Conservation (phyloP, 2,888 invertebrate genomes). For the Seira musarum region DNA sequence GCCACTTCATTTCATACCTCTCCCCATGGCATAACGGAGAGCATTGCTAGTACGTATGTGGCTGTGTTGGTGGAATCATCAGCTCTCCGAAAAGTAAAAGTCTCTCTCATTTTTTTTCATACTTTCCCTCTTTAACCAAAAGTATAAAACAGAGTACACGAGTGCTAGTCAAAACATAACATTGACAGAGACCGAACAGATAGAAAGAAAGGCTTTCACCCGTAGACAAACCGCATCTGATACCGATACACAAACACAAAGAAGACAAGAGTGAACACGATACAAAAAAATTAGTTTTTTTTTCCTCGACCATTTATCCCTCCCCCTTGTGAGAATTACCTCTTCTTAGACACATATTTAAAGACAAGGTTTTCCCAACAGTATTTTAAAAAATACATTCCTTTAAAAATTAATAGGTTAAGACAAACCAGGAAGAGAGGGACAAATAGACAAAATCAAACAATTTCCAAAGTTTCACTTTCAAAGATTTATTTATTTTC, state of each 20-base stretch:
- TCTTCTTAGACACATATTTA: not conserved
- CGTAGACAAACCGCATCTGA: not conserved
- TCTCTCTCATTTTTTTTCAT: constrained; percentile 33
- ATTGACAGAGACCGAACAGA: constrained; percentile 32
- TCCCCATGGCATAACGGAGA: constrained; percentile 38
- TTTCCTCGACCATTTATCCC: not conserved
- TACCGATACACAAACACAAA: not conserved
- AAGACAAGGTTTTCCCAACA: no score
- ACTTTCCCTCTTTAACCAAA: not conserved
- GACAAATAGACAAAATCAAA: no score
- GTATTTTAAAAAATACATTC: no score
- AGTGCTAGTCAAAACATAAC: constrained; percentile 48
- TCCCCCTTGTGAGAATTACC: not conserved
- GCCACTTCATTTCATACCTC: constrained; percentile 37
- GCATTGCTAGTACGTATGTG: constrained; percentile 67
- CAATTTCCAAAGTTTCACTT: no score
- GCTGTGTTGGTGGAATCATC: constrained; percentile 68
- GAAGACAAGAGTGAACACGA: not conserved
- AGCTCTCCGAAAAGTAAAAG: not conserved
- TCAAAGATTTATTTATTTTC: no score
- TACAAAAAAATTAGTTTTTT: not conserved
- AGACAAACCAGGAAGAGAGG: not conserved
- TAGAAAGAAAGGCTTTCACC: not conserved
- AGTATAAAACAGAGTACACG: constrained; percentile 40
- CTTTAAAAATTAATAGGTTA: no score